Percentiles rank a stretch among this genome's conserved stretches.
These are phyloP conservation scores for Dreissena rostriformis DNA, from an alignment of 1,140 invertebrate species.

Conservation along the genomic window DNA sequence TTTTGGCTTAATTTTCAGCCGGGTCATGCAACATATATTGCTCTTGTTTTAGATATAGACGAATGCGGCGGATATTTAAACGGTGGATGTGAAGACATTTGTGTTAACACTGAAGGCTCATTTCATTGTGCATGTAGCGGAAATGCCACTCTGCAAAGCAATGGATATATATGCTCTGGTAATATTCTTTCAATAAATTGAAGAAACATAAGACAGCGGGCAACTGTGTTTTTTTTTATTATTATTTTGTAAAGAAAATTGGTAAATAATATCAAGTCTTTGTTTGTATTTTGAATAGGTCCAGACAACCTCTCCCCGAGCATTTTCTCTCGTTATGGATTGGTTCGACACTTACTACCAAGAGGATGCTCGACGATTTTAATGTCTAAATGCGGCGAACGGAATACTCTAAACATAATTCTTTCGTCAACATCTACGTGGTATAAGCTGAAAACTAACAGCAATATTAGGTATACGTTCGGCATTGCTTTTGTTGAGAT, in stretches of 20 bases:
- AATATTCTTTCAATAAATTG: background rate
- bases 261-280: background rate
- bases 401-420: background rate
- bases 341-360: constrained; percentile 21
- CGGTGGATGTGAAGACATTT: constrained; percentile 26
- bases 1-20: background rate
- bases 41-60: constrained; percentile 25
- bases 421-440: constrained; percentile 27
- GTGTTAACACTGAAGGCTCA: constrained; percentile 33
- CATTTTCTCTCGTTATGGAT: background rate
- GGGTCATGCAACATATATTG: background rate
- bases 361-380: constrained; percentile 15
- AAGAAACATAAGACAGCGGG: background rate
- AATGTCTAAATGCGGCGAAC: background rate
- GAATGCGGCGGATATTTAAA: constrained; percentile 13
- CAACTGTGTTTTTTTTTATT: background rate
- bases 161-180: constrained; percentile 19
- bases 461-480: background rate
- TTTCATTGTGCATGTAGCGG: constrained; percentile 14
- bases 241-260: background rate
- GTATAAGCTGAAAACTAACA: constrained; percentile 6
- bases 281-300: constrained; percentile 3
- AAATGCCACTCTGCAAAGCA: background rate
- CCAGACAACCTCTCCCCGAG: background rate
- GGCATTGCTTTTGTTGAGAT: constrained; percentile 33